Evolutionary conservation across 2,888 invertebrate genomes (phyloP).

Genomic region (Melikaiella ostensackeni): DNA sequence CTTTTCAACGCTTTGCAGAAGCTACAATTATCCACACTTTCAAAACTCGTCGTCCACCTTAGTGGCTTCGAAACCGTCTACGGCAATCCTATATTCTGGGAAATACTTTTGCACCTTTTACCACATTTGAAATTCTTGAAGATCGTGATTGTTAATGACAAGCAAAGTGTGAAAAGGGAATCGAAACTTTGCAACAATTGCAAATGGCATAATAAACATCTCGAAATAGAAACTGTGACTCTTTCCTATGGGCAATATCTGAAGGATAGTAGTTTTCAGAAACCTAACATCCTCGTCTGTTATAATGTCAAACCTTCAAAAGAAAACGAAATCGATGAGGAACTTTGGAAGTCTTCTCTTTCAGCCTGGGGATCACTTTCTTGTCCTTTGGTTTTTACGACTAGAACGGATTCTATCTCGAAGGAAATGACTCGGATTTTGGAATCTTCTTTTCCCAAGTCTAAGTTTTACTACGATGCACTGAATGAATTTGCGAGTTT

Average conservation of each 20-base stretch:
- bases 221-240: background rate
- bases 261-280: background rate
- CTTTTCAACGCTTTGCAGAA: background rate
- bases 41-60: background rate
- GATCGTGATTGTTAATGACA: background rate
- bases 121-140: background rate
- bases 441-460: background rate
- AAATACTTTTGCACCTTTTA: constrained; percentile 13
- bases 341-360: constrained; percentile 1
- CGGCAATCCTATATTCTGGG: background rate
- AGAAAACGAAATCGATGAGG: background rate
- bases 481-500: background rate
- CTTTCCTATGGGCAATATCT: background rate
- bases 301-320: background rate
- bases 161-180: background rate
- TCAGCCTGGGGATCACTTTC: background rate
- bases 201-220: background rate
- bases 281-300: background rate
- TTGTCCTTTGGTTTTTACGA: background rate
- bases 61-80: too few relatives aligned
- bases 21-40: background rate
- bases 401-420: background rate
- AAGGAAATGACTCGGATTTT: background rate
- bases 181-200: background rate
- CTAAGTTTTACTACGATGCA: background rate